Evolutionary conservation across 2,888 invertebrate genomes (phyloP).

Genomic region (Agapostemon virescens): DNA sequence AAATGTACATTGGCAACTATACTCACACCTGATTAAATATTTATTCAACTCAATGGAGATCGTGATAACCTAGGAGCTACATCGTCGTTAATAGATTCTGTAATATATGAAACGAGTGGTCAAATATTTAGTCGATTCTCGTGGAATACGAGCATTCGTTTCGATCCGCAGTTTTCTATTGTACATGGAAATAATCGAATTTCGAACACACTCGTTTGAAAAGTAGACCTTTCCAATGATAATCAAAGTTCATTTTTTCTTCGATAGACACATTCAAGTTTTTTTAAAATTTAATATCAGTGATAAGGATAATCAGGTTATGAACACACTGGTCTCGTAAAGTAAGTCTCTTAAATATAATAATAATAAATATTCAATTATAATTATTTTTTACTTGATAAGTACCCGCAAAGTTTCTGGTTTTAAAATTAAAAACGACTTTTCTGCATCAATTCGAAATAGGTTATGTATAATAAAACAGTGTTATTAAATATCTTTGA

Average conservation of each 20-base stretch:
- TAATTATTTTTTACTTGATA: not conserved
- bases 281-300: too few relatives aligned
- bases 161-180: not conserved
- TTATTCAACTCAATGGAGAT: not conserved
- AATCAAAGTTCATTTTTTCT: not conserved
- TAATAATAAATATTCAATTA: not conserved
- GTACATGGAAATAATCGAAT: not conserved
- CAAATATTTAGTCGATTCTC: conserved; percentile 7
- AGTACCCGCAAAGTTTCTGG: too few relatives aligned
- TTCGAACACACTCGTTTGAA: not conserved
- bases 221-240: not conserved
- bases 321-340: not conserved
- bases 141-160: not conserved
- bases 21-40: conserved; percentile 13
- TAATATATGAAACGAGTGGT: not conserved
- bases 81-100: not conserved
- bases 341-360: not conserved
- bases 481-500: too few relatives aligned
- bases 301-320: not conserved
- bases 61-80: not conserved
- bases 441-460: too few relatives aligned
- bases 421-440: too few relatives aligned
- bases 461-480: too few relatives aligned
- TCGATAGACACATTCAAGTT: not conserved
- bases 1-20: not conserved